Conservation (phyloP, 2,797 vertebrate species). For the Dryobates pubescens region DNA sequence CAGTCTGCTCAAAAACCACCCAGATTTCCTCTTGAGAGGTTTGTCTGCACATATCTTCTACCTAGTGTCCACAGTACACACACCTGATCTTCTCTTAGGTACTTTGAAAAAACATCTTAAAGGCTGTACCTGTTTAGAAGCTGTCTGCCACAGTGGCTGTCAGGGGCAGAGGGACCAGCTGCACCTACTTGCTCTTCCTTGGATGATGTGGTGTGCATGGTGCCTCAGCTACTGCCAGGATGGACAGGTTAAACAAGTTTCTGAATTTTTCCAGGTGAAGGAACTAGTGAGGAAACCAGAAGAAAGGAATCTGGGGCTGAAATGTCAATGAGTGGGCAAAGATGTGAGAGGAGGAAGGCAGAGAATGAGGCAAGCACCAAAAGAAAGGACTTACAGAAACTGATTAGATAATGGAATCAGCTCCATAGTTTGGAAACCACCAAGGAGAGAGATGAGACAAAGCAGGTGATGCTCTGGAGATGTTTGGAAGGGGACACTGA, state of each 20-base stretch:
- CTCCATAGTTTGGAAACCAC: not conserved
- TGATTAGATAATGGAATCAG: not conserved
- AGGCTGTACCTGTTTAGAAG: not conserved
- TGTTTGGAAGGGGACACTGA: not conserved
- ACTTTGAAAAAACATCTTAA: not conserved
- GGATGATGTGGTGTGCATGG: not conserved
- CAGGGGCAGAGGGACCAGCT: not conserved
- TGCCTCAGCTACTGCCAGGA: not conserved
- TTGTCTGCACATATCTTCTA: not conserved
- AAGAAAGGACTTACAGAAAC: not conserved
- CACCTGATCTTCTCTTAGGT: not conserved
- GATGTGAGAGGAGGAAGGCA: not conserved
- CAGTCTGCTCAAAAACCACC: not conserved
- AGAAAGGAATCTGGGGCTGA: not conserved
- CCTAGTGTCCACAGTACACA: not conserved
- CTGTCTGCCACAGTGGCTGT: not conserved
- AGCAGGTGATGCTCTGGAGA: not conserved
- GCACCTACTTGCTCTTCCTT: accelerated
- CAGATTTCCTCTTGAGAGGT: not conserved
- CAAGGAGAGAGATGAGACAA: not conserved
- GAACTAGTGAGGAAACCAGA: no score
- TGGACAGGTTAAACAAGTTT: no score
- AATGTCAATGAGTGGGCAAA: not conserved
- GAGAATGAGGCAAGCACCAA: not conserved
- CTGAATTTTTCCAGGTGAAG: no score